Base-by-base conservation (phyloP, 2,113 vertebrate genomes). In the Capra hircus region DNA sequence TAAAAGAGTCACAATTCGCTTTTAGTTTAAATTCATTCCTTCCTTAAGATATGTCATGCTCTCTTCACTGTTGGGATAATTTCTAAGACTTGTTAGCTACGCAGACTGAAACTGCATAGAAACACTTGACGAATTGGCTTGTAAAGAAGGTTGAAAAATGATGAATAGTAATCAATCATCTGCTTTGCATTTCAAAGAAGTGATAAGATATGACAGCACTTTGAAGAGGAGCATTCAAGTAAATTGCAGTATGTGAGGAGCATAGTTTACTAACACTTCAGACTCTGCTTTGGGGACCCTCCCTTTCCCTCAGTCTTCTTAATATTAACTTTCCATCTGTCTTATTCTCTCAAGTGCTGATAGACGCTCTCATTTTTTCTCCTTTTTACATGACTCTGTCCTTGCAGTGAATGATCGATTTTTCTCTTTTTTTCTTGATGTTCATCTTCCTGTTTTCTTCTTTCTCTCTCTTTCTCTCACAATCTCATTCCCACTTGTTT, bases 111-210 rank as follows among this genome's bases (percentile, higher is more conserved):
- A 97, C 33, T 57, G 12, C 60, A 94, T 10, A 90, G 43, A 92
- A 90, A 13, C 53, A 67, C 74, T 96, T 92, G 88, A 96, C 82
- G 52, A 71, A 92, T 2, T 55, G 43, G 43, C 86, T 94, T 82
- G 7, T 64, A 91, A 91, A 95, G 84, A 90, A 89, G 95, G 67
- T 30, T 92, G 60, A 84, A 96, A 45, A 97, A 92, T 14, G 88
- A 83, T 96, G 78, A 98, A 97, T 88, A 67, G 88, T 77, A 97
- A 96, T 92, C 94, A 97, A 91, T 96, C 81, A 94, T 80, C 50
- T 80, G 67, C 59, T 98, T 77, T 97, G 53, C 85, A 97, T 92
- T 96, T 97, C 92, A 97, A 97, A 95, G 59, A n/a, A 52, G 21
- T 57, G 80, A 92, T 88, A 95, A 77, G n/a, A 95, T 95, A 78